Evolutionary conservation across 2,113 vertebrate species (phyloP).

Genomic region (Crotalus horridus): DNA sequence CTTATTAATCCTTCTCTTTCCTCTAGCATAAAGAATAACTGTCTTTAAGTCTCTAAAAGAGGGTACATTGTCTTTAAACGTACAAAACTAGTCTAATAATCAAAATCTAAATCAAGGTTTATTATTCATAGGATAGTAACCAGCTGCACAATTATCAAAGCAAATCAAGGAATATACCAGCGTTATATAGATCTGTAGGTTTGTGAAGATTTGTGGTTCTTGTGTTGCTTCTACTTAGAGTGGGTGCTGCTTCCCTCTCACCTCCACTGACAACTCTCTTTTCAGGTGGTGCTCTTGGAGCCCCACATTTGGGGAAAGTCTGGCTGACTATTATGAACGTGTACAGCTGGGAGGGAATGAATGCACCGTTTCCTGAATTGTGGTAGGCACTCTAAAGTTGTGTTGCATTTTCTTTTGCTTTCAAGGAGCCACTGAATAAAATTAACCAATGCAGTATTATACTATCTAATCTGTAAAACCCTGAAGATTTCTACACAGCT

Average conservation of each 20-base stretch:
- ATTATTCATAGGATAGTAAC: neutral
- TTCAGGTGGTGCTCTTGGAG: constrained; percentile 1
- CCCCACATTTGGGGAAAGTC: neutral
- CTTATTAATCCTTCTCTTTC: neutral
- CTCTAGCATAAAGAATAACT: neutral
- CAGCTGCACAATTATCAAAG: neutral
- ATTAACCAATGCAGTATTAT: neutral
- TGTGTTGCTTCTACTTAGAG: neutral
- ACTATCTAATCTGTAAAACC: neutral
- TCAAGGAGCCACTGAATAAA: neutral
- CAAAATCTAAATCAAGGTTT: neutral
- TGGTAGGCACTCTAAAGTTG: neutral
- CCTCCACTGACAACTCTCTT: neutral
- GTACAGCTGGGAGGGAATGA: constrained; percentile 3
- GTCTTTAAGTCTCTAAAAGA: neutral
- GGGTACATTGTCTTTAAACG: neutral
- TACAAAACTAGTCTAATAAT: neutral
- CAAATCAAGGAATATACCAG: neutral
- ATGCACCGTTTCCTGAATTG: neutral
- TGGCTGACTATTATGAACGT: neutral
- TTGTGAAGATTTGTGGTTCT: neutral
- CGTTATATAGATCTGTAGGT: neutral
- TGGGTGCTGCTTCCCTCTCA: neutral
- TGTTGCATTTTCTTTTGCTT: neutral
- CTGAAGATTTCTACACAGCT: neutral